A percentile compares a stretch with the other conserved stretches of the same genome.
phyloP scores from a whole-genome alignment of 2,113 vertebrate species.

The Oophaga pumilio region DNA sequence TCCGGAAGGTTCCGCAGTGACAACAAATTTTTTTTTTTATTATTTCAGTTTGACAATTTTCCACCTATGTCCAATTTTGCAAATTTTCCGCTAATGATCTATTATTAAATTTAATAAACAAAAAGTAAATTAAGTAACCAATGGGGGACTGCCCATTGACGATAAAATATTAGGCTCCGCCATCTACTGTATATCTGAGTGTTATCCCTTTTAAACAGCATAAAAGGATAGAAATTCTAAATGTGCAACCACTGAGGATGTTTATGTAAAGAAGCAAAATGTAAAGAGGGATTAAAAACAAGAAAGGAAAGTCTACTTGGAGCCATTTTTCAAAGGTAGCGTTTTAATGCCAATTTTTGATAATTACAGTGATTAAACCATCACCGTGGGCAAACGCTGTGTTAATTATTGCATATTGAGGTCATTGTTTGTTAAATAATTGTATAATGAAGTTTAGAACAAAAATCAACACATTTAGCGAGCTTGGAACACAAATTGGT shows the following conservation, averaged over 20 bases:
- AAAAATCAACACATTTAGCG: slow-evolving; percentile 58
- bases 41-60: neutral
- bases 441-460: slow-evolving; percentile 56
- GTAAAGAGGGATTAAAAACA: slow-evolving; percentile 33
- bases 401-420: slow-evolving; percentile 64
- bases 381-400: slow-evolving; percentile 64
- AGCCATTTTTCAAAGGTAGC: slow-evolving; percentile 65
- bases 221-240: neutral
- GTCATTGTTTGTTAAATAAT: slow-evolving; percentile 67
- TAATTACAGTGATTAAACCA: slow-evolving; percentile 70
- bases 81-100: slow-evolving; percentile 1
- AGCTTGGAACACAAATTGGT: slow-evolving; percentile 52
- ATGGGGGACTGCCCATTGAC: neutral
- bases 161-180: slow-evolving; percentile 31
- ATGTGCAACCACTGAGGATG: slow-evolving; percentile 41
- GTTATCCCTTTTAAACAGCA: slow-evolving; percentile 9
- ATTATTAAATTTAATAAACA: slow-evolving; percentile 7
- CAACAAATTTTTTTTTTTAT: no score
- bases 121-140: neutral
- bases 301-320: slow-evolving; percentile 61
- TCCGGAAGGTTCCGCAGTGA: no score
- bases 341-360: slow-evolving; percentile 65
- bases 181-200: slow-evolving; percentile 19
- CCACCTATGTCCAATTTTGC: neutral
- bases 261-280: slow-evolving; percentile 34